Base-by-base conservation (phyloP, 1,140 invertebrate species). In the Mercenaria mercenaria region DNA sequence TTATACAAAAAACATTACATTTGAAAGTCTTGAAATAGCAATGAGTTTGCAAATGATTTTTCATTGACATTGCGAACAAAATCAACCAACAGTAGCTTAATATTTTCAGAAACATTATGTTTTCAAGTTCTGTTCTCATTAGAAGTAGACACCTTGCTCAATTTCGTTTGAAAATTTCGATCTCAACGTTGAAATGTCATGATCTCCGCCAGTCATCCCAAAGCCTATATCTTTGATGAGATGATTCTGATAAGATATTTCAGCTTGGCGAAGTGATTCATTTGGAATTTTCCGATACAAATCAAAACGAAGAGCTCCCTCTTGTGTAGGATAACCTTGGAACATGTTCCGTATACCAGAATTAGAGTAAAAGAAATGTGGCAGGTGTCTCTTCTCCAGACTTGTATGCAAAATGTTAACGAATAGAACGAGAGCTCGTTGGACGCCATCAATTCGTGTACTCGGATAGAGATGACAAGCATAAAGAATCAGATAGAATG, bases 311-410 rank as follows among this genome's bases (percentile, higher is more conserved):
- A 59, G 56, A 1, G 50, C 47, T 23, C 47, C 82, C 23, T 41
- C 23, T 1, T 34, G 64, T 32, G 47, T 18, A 1, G 39, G n/a
- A 64, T 72, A 84, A 39, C 47, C 47, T 26, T 32, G 41, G 41
- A 50, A 72, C 82, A 84, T 84, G 26, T 6, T 1, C 20, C 43
- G 23, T 1, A 84, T 72, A 23, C 29, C 13, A 29, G 61, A 26
- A 43, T 76, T 86, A 1, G 85, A 87, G 41, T 77, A 79, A 64
- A 77, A 87, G 52, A 87, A 87, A 67, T 87, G 85, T 2, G 85
- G 85, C 41, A 87, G 26, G 15, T 56, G 72, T 39, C 41, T 87
- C 39, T 76, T 76, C 37, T 87, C 59, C 3, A 87, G 29, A 41
- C 34, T n/a, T 1, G 32, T 37, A 3, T 79, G 23, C 26, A 87